Evolutionary conservation across 2,797 vertebrate species (phyloP).

Genomic region (Glyptemys insculpta): DNA sequence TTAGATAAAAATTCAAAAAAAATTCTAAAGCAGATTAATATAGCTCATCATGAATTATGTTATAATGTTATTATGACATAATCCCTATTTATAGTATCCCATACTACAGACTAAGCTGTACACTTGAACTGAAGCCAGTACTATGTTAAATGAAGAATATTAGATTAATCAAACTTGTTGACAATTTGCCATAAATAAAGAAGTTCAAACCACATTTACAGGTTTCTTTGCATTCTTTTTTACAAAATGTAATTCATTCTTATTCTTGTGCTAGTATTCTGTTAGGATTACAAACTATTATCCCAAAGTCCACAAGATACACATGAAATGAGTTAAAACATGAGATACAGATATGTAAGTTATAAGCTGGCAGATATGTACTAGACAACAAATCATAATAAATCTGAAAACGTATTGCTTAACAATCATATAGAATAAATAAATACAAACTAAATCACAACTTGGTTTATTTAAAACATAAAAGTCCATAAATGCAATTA

Average conservation of each 20-base stretch:
- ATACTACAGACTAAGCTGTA: not conserved
- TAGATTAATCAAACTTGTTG: not conserved
- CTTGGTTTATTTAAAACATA: not conserved
- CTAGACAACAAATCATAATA: not conserved
- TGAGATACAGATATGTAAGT: not conserved
- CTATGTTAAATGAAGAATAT: not conserved
- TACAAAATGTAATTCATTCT: not conserved
- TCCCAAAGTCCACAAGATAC: not conserved
- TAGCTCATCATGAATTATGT: constrained; percentile 80
- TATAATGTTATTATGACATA: too few species aligned
- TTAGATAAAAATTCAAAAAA: constrained; percentile 33
- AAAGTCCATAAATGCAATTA: not conserved
- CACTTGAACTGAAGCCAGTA: not conserved
- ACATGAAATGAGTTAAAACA: not conserved
- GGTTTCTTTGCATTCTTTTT: not conserved
- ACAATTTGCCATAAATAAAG: not conserved
- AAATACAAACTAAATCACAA: not conserved
- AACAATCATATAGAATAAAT: not conserved
- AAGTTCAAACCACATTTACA: constrained; percentile 8
- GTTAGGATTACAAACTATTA: not conserved
- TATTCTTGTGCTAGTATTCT: not conserved
- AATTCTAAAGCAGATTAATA: constrained; percentile 82
- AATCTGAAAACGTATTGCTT: not conserved
- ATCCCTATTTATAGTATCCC: constrained; percentile 13
- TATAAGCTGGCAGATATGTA: not conserved